Conservation (phyloP, 1,140 invertebrate genomes). For the Diploscapter pachys region DNA sequence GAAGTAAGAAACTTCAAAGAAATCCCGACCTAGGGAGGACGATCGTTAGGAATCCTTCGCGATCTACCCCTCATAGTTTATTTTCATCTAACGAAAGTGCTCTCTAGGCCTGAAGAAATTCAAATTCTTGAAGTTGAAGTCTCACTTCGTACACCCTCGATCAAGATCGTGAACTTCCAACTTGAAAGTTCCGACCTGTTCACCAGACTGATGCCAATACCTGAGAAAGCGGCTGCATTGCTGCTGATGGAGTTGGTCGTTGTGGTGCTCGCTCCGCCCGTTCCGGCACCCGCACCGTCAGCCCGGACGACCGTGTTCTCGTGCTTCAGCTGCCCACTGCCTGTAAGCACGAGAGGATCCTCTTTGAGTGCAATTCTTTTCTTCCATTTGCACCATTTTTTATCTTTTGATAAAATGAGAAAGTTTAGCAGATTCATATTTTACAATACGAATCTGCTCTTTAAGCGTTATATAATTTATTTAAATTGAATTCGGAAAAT, state of each 20-base stretch:
- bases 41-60: too few species aligned
- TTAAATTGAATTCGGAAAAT: too few species aligned
- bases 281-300: slow-evolving; percentile 24
- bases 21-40: not conserved
- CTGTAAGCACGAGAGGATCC: slow-evolving; percentile 22
- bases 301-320: slow-evolving; percentile 58
- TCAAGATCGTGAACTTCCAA: too few species aligned
- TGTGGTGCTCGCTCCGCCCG: slow-evolving; percentile 1
- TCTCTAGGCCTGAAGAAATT: not conserved
- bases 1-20: slow-evolving; percentile 1
- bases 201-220: not conserved
- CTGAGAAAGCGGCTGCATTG: not conserved
- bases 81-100: too few species aligned
- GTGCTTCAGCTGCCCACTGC: slow-evolving; percentile 47
- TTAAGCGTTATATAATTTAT: too few species aligned
- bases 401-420: too few species aligned
- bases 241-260: slow-evolving; percentile 1
- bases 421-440: not conserved
- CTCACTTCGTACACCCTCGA: too few species aligned
- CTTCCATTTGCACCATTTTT: too few species aligned
- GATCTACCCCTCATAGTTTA: too few species aligned
- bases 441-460: not conserved
- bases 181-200: too few species aligned
- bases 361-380: too few species aligned
- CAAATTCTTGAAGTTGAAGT: not conserved